Percentiles rank a stretch among this genome's conserved stretches.
Conservation (phyloP, 35 echinoderm and acorn worm genomes). For the Patiria miniata region DNA sequence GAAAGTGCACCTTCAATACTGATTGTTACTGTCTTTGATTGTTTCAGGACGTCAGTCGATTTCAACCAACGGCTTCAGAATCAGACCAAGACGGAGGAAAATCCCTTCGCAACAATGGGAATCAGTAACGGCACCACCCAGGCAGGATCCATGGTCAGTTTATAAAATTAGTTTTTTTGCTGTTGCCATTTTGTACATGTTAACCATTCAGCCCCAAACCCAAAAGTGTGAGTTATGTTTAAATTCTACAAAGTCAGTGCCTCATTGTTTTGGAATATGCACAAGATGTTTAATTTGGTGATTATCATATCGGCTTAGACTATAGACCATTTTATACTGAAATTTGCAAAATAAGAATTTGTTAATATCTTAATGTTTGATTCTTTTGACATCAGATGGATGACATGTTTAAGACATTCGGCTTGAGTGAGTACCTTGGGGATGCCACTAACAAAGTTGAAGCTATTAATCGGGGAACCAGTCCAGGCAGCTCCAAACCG, state of each 20-base stretch:
- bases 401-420: conserved; percentile 91
- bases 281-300: no score
- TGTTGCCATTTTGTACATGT: no score
- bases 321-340: background rate
- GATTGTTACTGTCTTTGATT: background rate
- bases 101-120: conserved; percentile 24
- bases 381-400: conserved; percentile 48
- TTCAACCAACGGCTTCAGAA: conserved; percentile 62
- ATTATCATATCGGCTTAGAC: no score
- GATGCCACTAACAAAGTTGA: conserved; percentile 64
- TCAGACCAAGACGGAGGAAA: conserved; percentile 15
- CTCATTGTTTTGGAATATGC: no score
- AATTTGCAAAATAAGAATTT: background rate
- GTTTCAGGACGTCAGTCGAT: conserved; percentile 59
- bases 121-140: conserved; percentile 7
- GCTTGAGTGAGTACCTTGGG: conserved; percentile 59
- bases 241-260: no score
- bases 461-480: conserved; percentile 37
- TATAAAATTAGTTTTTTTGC: no score
- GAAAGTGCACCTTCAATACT: background rate
- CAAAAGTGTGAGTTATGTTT: no score
- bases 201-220: no score
- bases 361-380: background rate
- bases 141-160: conserved; percentile 42
- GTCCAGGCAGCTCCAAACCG: background rate